Percentiles rank a stretch among this genome's conserved stretches.
Conservation (phyloP, 2,797 vertebrate genomes). For the Bovichtus diacanthus region DNA sequence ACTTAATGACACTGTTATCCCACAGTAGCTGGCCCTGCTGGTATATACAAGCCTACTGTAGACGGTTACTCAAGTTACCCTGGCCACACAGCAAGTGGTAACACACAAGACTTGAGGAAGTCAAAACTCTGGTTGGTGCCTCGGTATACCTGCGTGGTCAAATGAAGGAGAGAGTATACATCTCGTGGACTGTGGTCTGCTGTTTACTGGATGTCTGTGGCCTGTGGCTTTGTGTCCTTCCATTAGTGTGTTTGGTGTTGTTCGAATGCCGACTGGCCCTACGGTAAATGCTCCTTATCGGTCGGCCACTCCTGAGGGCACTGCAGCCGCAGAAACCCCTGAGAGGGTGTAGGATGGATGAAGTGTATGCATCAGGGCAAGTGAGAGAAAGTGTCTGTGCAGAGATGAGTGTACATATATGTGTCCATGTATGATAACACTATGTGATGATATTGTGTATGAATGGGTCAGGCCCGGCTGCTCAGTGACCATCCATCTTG, state of each 20-base stretch:
- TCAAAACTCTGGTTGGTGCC: slow-evolving; percentile 57
- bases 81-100: slow-evolving; percentile 44
- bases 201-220: slow-evolving; percentile 87
- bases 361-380: slow-evolving; percentile 51
- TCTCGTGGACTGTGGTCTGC: slow-evolving; percentile 82
- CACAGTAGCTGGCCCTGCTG: slow-evolving; percentile 38
- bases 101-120: slow-evolving; percentile 67
- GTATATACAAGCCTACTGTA: slow-evolving; percentile 14
- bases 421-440: slow-evolving; percentile 4
- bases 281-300: slow-evolving; percentile 86
- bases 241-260: slow-evolving; percentile 86
- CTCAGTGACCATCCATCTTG: slow-evolving; percentile 63
- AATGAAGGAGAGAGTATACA: slow-evolving; percentile 75
- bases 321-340: slow-evolving; percentile 81
- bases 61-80: slow-evolving; percentile 53
- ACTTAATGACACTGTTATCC: slow-evolving; percentile 47
- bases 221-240: slow-evolving; percentile 85
- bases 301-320: slow-evolving; percentile 79
- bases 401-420: slow-evolving; percentile 2
- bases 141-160: slow-evolving; percentile 77
- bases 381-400: slow-evolving; percentile 38
- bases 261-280: slow-evolving; percentile 75
- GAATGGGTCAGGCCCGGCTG: slow-evolving; percentile 34
- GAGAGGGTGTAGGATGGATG: slow-evolving; percentile 77
- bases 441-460: slow-evolving; percentile 3